Evolutionary conservation across 2,888 invertebrate species (phyloP).

Genomic region (Phasia obesa): DNA sequence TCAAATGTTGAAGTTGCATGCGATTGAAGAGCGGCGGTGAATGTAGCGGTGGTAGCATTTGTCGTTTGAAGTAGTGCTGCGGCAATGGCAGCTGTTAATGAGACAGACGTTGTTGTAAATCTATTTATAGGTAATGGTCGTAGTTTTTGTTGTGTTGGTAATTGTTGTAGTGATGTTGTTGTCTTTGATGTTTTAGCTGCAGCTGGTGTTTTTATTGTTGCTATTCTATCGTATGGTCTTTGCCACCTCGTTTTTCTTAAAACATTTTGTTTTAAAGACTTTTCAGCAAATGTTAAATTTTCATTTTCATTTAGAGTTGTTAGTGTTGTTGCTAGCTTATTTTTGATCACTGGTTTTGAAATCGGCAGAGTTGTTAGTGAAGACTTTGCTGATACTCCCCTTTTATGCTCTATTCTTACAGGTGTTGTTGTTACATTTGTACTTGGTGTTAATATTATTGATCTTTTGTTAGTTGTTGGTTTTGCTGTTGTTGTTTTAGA

Average conservation of each 20-base stretch:
- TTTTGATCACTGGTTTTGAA: neutral
- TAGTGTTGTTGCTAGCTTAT: slow-evolving; percentile 41
- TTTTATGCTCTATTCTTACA: slow-evolving; percentile 59
- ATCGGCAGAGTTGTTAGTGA: slow-evolving; percentile 19
- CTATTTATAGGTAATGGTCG: slow-evolving; percentile 50
- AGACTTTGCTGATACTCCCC: slow-evolving; percentile 36
- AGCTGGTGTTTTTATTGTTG: slow-evolving; percentile 17
- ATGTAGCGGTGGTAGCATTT: slow-evolving; percentile 65
- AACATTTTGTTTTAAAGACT: slow-evolving; percentile 59
- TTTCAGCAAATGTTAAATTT: slow-evolving; percentile 55
- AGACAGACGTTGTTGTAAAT: slow-evolving; percentile 61
- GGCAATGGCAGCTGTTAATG: slow-evolving; percentile 71
- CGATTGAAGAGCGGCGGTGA: slow-evolving; percentile 61
- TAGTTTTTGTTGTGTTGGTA: slow-evolving; percentile 36
- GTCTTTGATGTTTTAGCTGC: slow-evolving; percentile 22
- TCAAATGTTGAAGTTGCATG: slow-evolving; percentile 54
- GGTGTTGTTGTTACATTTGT: slow-evolving; percentile 59
- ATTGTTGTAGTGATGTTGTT: slow-evolving; percentile 36
- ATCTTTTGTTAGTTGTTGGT: slow-evolving; percentile 56
- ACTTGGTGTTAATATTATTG: slow-evolving; percentile 62
- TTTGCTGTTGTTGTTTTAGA: slow-evolving; percentile 66
- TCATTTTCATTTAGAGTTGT: slow-evolving; percentile 59
- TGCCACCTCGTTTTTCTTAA: slow-evolving; percentile 62
- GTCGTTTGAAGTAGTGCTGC: slow-evolving; percentile 63
- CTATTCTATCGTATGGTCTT: slow-evolving; percentile 49